A percentile compares a stretch with the other conserved stretches of the same genome.
phyloP scores from a whole-genome alignment of 2,888 invertebrate genomes.

The Oscheius myriophilus region DNA sequence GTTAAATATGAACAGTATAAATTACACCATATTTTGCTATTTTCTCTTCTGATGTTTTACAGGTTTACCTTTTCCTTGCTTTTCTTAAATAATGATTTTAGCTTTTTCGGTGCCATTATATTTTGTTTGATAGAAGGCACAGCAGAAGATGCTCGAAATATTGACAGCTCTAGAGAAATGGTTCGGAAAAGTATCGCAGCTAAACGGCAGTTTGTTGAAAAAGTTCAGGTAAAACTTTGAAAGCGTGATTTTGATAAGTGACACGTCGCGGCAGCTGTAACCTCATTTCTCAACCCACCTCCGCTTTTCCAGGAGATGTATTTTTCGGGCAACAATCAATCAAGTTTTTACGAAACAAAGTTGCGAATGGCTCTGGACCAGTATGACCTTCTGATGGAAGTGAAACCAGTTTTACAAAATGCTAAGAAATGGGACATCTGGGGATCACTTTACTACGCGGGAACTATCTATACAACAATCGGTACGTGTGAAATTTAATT shows the following conservation, averaged over 20 bases:
- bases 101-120: conserved; percentile 55
- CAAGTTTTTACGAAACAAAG: conserved; percentile 42
- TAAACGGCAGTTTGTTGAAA: conserved; percentile 38
- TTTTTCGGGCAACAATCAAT: conserved; percentile 23
- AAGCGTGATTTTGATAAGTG: background rate
- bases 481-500: conserved; percentile 73
- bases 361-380: conserved; percentile 43
- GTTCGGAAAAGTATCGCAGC: conserved; percentile 44
- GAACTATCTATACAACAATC: conserved; percentile 73
- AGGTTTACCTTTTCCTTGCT: conserved; percentile 22
- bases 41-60: conserved; percentile 54
- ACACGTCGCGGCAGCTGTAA: background rate
- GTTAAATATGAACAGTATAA: conserved; percentile 57
- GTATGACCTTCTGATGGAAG: conserved; percentile 50
- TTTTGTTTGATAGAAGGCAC: conserved; percentile 58
- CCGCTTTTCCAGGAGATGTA: conserved; percentile 37
- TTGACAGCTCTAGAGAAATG: conserved; percentile 31
- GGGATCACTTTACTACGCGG: conserved; percentile 72
- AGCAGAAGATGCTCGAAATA: conserved; percentile 34
- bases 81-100: background rate
- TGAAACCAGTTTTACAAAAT: conserved; percentile 32
- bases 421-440: conserved; percentile 69
- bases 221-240: conserved; percentile 37
- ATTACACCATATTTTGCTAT: conserved; percentile 57
- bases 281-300: background rate